A percentile compares a stretch with the other conserved stretches of the same genome.
These are phyloP conservation scores for Catostomus latipinnis DNA, from an alignment of 2,797 vertebrate species.

Conservation along the genomic window DNA sequence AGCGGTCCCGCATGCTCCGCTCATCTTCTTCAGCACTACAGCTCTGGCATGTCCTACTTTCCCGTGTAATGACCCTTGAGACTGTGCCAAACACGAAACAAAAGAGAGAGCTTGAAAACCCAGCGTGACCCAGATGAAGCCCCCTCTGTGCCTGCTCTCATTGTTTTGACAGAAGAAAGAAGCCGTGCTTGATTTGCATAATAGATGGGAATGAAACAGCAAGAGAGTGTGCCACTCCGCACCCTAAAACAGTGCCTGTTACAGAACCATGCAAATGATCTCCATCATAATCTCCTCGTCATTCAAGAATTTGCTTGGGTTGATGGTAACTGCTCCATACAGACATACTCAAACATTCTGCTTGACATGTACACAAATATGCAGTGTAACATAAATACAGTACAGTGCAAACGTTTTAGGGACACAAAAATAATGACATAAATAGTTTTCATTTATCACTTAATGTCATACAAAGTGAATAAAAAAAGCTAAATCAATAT, in stretches of 20 bases:
- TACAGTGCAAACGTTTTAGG: too few relatives aligned
- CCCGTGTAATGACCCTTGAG: slow-evolving; percentile 47
- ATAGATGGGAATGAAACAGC: slow-evolving; percentile 39
- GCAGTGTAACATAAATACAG: too few relatives aligned
- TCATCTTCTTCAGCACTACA: slow-evolving; percentile 15
- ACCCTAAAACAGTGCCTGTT: slow-evolving; percentile 34
- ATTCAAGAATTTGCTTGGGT: slow-evolving; percentile 40
- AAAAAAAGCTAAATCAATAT: too few relatives aligned
- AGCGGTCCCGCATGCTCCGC: not conserved
- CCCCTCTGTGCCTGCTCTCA: slow-evolving; percentile 39
- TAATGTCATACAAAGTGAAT: too few relatives aligned
- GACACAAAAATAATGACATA: too few relatives aligned
- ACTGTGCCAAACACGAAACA: slow-evolving; percentile 53
- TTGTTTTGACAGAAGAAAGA: slow-evolving; percentile 48
- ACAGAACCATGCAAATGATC: slow-evolving; percentile 43
- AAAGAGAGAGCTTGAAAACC: slow-evolving; percentile 42
- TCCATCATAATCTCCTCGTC: slow-evolving; percentile 46
- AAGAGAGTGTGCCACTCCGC: slow-evolving; percentile 33
- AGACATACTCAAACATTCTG: not conserved
- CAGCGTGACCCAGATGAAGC: slow-evolving; percentile 38
- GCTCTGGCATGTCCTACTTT: slow-evolving; percentile 54
- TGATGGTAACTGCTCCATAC: slow-evolving; percentile 11
- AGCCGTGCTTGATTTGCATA: slow-evolving; percentile 44
- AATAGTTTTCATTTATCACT: too few relatives aligned
- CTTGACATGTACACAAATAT: not conserved